phyloP scores from a whole-genome alignment of 1,140 invertebrate genomes.

The Saccostrea echinata region DNA sequence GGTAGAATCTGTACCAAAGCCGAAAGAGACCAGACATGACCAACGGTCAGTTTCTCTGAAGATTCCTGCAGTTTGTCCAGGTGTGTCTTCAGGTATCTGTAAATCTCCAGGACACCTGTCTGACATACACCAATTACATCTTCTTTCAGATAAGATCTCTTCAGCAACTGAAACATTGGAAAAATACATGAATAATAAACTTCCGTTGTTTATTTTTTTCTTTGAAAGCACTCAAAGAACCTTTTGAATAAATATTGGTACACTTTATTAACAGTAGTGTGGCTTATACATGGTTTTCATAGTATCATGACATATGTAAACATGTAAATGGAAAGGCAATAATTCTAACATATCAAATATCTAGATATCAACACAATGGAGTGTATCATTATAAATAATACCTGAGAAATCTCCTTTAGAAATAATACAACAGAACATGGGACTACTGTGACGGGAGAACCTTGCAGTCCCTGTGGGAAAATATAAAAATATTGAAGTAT shows the following conservation, averaged over 20 bases:
- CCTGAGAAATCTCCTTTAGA: conserved; percentile 19
- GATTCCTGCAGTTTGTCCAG: neutral
- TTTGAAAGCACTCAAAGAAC: neutral
- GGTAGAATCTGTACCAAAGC: neutral
- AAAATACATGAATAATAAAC: neutral
- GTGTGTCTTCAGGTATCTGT: neutral
- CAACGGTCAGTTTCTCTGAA: neutral
- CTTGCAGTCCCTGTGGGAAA: neutral
- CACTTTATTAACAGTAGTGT: too few species aligned
- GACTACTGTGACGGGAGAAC: neutral
- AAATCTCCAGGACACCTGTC: neutral
- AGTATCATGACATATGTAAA: too few species aligned
- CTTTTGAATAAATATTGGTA: neutral
- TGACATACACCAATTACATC: neutral
- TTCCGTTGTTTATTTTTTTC: neutral
- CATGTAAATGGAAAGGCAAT: too few species aligned
- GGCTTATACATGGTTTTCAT: too few species aligned
- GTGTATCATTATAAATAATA: neutral
- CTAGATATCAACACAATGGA: too few species aligned
- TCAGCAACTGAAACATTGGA: neutral
- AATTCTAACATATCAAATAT: too few species aligned
- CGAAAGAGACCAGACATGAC: neutral
- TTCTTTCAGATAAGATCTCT: neutral
- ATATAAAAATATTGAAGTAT: neutral
- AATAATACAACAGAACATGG: neutral